A percentile compares a stretch with the other conserved stretches of the same genome.
These are phyloP conservation scores for Lepidurus arcticus DNA, from an alignment of 1,140 invertebrate species.

Conservation along the genomic window DNA sequence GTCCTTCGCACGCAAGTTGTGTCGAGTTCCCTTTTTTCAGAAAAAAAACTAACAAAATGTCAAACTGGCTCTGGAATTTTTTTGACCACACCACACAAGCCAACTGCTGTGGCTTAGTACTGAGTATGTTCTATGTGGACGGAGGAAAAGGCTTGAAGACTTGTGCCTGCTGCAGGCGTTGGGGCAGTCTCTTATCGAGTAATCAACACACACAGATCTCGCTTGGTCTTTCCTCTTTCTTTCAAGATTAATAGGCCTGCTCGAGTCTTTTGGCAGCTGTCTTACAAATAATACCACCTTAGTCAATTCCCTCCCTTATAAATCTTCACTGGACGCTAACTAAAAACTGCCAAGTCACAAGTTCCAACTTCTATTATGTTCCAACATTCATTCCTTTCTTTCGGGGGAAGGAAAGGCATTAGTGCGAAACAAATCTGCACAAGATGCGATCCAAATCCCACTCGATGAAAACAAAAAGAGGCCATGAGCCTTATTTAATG, in stretches of 20 bases:
- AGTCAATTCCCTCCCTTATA: neutral
- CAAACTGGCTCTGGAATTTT: neutral
- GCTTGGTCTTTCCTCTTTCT: neutral
- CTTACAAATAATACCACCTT: neutral
- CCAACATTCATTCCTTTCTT: too few relatives aligned
- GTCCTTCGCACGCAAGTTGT: neutral
- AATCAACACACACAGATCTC: neutral
- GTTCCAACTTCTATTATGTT: too few relatives aligned
- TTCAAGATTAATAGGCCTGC: neutral
- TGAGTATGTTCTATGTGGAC: neutral
- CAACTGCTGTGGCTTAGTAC: constrained; percentile 15
- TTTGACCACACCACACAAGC: neutral
- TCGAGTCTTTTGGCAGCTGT: neutral
- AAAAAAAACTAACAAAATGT: neutral
- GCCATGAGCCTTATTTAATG: too few relatives aligned
- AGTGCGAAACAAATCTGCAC: too few relatives aligned
- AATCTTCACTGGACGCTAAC: neutral
- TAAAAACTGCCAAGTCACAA: neutral
- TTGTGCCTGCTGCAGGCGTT: neutral
- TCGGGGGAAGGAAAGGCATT: too few relatives aligned
- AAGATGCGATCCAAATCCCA: too few relatives aligned
- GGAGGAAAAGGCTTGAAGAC: neutral
- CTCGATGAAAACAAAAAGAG: neutral
- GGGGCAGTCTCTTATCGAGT: too few relatives aligned
- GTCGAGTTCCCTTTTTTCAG: neutral